A percentile compares a stretch with the other conserved stretches of the same genome.
These are phyloP conservation scores for Abrostola triplasia DNA, from an alignment of 2,888 invertebrate species.

Conservation along the genomic window DNA sequence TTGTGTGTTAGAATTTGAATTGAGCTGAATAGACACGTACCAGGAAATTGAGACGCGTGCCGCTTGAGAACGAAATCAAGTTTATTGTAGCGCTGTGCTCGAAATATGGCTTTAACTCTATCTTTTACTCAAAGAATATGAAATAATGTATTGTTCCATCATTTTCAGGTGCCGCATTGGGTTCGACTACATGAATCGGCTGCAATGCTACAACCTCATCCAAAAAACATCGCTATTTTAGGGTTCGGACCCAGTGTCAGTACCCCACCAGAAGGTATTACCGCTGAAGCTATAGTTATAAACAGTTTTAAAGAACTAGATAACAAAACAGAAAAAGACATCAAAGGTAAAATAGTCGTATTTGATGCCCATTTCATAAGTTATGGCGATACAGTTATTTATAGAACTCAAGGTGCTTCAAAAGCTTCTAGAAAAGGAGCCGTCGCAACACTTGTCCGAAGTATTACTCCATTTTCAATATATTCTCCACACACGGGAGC, in stretches of 20 bases:
- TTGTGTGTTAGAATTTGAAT: background rate
- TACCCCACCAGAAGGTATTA: slow-evolving; percentile 91
- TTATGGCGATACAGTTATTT: slow-evolving; percentile 90
- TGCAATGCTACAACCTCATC: slow-evolving; percentile 88
- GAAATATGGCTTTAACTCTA: background rate
- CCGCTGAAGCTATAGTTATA: slow-evolving; percentile 91
- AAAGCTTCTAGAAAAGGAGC: slow-evolving; percentile 92
- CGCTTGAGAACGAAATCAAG: slow-evolving; percentile 8
- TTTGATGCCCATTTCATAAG: slow-evolving; percentile 90
- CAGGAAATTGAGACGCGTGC: slow-evolving; percentile 26
- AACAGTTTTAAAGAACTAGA: slow-evolving; percentile 91
- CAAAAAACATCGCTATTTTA: slow-evolving; percentile 89
- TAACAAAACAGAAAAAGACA: slow-evolving; percentile 76
- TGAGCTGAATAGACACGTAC: slow-evolving; percentile 12
- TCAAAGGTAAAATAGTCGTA: slow-evolving; percentile 92
- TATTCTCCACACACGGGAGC: slow-evolving; percentile 93
- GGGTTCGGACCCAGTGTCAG: slow-evolving; percentile 91
- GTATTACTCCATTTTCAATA: slow-evolving; percentile 92
- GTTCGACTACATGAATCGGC: slow-evolving; percentile 90
- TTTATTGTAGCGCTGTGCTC: background rate
- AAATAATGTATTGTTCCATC: background rate
- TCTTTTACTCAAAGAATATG: background rate
- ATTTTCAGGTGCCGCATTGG: slow-evolving; percentile 77
- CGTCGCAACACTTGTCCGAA: slow-evolving; percentile 91
- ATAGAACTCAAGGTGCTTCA: slow-evolving; percentile 90